These are phyloP conservation scores for Tokudaia muenninki DNA, from an alignment of 2,797 vertebrate genomes.

Conservation along the genomic window DNA sequence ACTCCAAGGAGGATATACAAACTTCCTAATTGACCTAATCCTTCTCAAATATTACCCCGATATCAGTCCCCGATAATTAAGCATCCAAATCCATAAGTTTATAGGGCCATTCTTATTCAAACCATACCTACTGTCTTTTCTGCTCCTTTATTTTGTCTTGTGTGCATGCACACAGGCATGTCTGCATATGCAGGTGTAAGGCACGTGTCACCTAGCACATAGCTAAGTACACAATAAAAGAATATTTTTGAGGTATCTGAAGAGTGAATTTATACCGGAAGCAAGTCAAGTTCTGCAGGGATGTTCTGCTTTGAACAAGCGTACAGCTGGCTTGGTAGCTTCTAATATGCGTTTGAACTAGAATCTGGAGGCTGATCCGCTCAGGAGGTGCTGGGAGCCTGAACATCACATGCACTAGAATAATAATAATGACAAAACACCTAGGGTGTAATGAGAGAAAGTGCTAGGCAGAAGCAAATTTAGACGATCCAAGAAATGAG, in stretches of 20 bases:
- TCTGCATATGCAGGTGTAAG: background rate
- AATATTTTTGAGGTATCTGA: background rate
- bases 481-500: background rate
- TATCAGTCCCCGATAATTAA: background rate
- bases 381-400: background rate
- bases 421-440: constrained; percentile 18
- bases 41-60: background rate
- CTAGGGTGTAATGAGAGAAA: background rate
- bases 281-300: background rate
- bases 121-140: background rate
- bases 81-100: background rate
- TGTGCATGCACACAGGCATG: background rate
- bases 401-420: background rate
- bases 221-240: background rate
- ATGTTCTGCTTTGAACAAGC: background rate
- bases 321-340: background rate
- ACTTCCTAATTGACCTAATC: background rate
- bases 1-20: background rate
- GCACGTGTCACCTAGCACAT: background rate
- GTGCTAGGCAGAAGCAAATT: background rate
- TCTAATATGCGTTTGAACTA: background rate
- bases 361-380: background rate
- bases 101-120: background rate
- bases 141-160: background rate
- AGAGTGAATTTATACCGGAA: background rate